Base-by-base conservation (phyloP, 2,797 vertebrate species). In the Brachyrhaphis roseni region DNA sequence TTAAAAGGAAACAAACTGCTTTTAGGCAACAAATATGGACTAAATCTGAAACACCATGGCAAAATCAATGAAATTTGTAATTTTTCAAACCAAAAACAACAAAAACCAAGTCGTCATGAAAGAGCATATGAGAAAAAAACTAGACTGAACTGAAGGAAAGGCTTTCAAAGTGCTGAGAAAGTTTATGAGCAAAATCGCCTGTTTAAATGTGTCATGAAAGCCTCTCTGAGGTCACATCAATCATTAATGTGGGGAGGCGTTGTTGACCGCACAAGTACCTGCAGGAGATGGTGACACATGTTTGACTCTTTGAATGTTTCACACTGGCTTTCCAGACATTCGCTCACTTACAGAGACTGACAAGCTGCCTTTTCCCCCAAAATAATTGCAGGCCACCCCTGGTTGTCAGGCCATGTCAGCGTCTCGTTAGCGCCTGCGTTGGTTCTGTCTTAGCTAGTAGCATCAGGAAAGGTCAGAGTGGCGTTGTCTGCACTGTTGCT, bases 351-450 rank as follows among this genome's bases (percentile, higher is more conserved):
- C 80, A 74, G 8, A 76, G 74, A 45, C 75, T 41, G 20, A 82
- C 83, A 80, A 75, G 84, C 84, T 59, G 78, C 87, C 86, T 91
- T 84, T 71, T 76, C 28, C 36, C 0, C 78, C 72, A 72, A 85
- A 89, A 93, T 93, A 91, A 93, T 90, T 92, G 89, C 41, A 47
- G 87, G 89, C 88, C 91, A 89, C 86, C 90, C 83, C 78, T 78
- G 88, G 87, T 91, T 93, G 93, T 94, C 93, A 84, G 82, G 84
- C 84, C 83, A 81, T 90, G 92, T 95, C 93, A 92, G 88, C 74
- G 80, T 93, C 94, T 94, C 82, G 84, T 95, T 94, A 92, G 89
- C 49, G 45, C 77, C 62, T 84, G 78, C 89, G 90, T 89, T 81
- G 89, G 90, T 91, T 93, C 80, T 70, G 79, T 72, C 72, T 82